phyloP scores from a whole-genome alignment of 2,888 invertebrate genomes.

The Drosophila niveifrons region DNA sequence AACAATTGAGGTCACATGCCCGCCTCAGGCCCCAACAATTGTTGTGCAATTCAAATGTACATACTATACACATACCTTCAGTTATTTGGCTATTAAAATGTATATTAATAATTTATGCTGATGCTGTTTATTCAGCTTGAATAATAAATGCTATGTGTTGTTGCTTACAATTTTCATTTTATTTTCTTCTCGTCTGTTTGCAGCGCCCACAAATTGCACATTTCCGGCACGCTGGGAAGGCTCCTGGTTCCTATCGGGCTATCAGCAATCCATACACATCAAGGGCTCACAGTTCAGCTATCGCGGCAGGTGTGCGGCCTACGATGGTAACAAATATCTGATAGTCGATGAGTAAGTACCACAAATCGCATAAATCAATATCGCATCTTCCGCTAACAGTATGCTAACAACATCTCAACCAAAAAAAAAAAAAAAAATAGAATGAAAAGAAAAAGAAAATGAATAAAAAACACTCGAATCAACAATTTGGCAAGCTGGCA shows the following conservation, averaged over 20 bases:
- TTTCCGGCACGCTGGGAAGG: conserved; percentile 95
- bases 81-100: conserved; percentile 56
- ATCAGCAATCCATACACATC: conserved; percentile 93
- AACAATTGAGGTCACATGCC: conserved; percentile 69
- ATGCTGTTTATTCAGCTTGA: conserved; percentile 13
- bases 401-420: conserved; percentile 66
- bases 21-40: conserved; percentile 48
- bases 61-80: too few relatives aligned
- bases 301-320: conserved; percentile 93
- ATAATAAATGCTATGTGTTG: background rate
- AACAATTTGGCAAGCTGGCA: conserved; percentile 57
- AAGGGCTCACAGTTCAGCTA: conserved; percentile 93
- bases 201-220: conserved; percentile 88
- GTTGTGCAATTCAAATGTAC: conserved; percentile 54
- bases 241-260: conserved; percentile 96
- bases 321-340: conserved; percentile 95
- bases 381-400: conserved; percentile 38
- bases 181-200: conserved; percentile 44
- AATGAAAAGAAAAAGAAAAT: background rate
- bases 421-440: conserved; percentile 10
- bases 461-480: conserved; percentile 34
- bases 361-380: conserved; percentile 17
- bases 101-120: conserved; percentile 64
- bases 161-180: conserved; percentile 7
- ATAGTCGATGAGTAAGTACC: conserved; percentile 94